Percentiles rank a stretch among this genome's conserved stretches.
Evolutionary conservation across 2,888 invertebrate genomes (phyloP).

Genomic region (Eupithecia inturbata): DNA sequence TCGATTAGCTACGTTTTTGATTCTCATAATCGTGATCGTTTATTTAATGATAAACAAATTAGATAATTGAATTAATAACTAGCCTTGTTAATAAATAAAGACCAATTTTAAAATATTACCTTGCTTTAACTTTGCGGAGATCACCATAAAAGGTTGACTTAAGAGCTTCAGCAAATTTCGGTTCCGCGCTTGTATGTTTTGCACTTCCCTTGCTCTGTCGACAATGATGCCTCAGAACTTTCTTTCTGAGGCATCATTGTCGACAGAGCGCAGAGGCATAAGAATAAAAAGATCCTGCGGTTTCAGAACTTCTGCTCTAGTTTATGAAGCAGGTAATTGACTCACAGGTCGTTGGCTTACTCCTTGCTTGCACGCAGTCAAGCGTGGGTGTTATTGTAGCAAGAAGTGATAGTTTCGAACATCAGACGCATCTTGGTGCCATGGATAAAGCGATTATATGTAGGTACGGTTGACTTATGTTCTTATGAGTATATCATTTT

Average conservation of each 20-base stretch:
- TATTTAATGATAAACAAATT: too few relatives aligned
- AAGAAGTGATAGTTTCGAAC: neutral
- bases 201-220: conserved; percentile 34
- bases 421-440: neutral
- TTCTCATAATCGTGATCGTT: too few relatives aligned
- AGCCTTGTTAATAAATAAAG: too few relatives aligned
- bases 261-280: too few relatives aligned
- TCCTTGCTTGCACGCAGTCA: conserved; percentile 9
- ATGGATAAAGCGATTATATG: neutral
- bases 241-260: too few relatives aligned
- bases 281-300: too few relatives aligned
- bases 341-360: conserved; percentile 47
- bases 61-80: too few relatives aligned
- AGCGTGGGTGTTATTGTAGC: conserved; percentile 15
- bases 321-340: conserved; percentile 48
- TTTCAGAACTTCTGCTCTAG: conserved; percentile 47
- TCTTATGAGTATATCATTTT: too few relatives aligned
- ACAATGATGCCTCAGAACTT: conserved; percentile 42
- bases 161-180: conserved; percentile 33
- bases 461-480: too few relatives aligned
- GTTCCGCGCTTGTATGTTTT: conserved; percentile 38
- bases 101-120: too few relatives aligned
- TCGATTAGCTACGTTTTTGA: too few relatives aligned
- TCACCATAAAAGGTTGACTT: neutral
- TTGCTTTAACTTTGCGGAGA: neutral